phyloP scores from a whole-genome alignment of 2,113 vertebrate species.

The Struthio camelus region DNA sequence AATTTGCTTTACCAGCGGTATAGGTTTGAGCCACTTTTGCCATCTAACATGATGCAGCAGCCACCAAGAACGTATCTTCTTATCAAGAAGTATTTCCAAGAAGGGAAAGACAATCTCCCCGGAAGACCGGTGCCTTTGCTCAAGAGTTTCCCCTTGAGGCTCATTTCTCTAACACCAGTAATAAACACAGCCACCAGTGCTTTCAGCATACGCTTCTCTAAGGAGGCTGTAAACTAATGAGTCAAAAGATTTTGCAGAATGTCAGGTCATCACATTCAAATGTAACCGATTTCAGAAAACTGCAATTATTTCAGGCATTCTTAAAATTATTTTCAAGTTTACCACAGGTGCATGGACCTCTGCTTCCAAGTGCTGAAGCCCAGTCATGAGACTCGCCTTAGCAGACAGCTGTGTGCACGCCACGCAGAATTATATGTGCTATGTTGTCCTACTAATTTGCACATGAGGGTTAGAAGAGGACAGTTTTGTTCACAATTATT shows the following conservation, averaged over 20 bases:
- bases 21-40: too few species aligned
- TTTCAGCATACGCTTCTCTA: not conserved
- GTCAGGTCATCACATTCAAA: not conserved
- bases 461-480: not conserved
- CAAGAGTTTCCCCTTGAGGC: not conserved
- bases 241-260: not conserved
- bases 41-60: too few species aligned
- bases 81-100: too few species aligned
- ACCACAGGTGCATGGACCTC: not conserved
- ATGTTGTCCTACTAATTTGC: not conserved
- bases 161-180: not conserved
- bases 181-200: not conserved
- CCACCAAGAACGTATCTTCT: too few species aligned
- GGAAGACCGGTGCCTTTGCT: too few species aligned
- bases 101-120: too few species aligned
- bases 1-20: too few species aligned
- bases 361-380: not conserved
- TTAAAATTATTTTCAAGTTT: not conserved
- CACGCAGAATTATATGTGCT: not conserved
- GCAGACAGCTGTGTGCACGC: rapidly evolving
- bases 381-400: not conserved
- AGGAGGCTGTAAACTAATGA: not conserved
- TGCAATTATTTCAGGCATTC: not conserved
- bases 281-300: not conserved
- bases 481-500: constrained; percentile 9